Conservation (phyloP, 2,113 vertebrate species). For the Dicentrarchus labrax region DNA sequence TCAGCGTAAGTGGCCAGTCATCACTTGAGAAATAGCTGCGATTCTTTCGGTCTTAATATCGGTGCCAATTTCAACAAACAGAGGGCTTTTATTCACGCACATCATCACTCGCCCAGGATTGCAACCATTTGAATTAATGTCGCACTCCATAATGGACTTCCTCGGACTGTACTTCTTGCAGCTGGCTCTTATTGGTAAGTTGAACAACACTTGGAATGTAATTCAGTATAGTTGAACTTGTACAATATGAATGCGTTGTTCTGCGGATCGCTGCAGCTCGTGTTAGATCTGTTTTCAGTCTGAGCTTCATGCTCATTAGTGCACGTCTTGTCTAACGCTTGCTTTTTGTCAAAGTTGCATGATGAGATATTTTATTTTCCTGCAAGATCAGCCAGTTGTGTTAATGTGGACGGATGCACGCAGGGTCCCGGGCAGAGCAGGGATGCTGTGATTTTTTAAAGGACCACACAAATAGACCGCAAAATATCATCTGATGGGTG, state of each 20-base stretch:
- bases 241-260: constrained; percentile 6
- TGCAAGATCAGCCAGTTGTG: background rate
- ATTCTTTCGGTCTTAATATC: constrained; percentile 46
- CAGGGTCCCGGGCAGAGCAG: constrained; percentile 5
- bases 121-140: constrained; percentile 57
- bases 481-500: constrained; percentile 18
- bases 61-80: constrained; percentile 52
- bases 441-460: background rate
- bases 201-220: constrained; percentile 32
- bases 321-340: background rate
- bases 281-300: background rate
- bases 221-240: constrained; percentile 36
- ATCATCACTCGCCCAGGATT: constrained; percentile 58
- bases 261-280: constrained; percentile 21
- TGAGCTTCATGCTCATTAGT: background rate
- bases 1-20: constrained; percentile 60
- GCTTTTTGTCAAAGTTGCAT: constrained; percentile 58
- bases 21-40: constrained; percentile 71
- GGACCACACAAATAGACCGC: constrained; percentile 24
- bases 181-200: constrained; percentile 81
- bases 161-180: constrained; percentile 80
- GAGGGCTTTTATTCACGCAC: constrained; percentile 54
- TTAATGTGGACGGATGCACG: background rate
- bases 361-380: background rate
- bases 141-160: constrained; percentile 76